Conservation (phyloP, 2,113 vertebrate species). For the Melanostigma gelatinosum region DNA sequence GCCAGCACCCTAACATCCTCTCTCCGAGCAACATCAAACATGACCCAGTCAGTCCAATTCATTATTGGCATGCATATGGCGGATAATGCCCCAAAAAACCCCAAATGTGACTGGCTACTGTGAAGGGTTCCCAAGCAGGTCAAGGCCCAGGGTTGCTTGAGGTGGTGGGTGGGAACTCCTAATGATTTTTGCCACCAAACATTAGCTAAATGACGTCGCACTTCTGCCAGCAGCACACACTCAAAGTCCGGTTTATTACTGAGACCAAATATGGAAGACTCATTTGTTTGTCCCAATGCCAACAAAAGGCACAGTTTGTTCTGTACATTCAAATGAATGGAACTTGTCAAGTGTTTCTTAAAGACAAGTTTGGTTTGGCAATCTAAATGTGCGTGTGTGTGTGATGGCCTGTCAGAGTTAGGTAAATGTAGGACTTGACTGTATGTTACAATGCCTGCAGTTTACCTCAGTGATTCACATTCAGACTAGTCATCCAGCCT, state of each 20-base stretch:
- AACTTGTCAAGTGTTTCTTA: conserved; percentile 10
- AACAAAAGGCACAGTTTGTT: conserved; percentile 8
- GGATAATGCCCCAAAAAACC: background rate
- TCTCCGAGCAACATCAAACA: background rate
- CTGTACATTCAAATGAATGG: background rate
- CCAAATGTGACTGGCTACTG: background rate
- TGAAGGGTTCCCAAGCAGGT: conserved; percentile 5
- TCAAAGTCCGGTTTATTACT: background rate
- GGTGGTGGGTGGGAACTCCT: conserved; percentile 21
- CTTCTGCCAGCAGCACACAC: background rate
- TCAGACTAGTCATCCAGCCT: too few relatives aligned
- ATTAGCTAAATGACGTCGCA: conserved; percentile 32
- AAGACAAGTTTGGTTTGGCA: too few relatives aligned
- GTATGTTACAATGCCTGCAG: too few relatives aligned
- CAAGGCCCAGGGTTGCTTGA: conserved; percentile 14
- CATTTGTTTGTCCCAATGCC: background rate
- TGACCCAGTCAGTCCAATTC: background rate
- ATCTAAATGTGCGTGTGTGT: too few relatives aligned
- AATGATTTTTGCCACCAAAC: conserved; percentile 56
- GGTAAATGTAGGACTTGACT: too few relatives aligned
- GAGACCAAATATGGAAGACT: background rate
- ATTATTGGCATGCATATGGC: background rate
- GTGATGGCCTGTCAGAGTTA: too few relatives aligned
- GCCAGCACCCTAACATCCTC: background rate
- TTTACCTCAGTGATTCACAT: too few relatives aligned